phyloP scores from a whole-genome alignment of 92 coral and sea anemone genomes.

The Umimayanthus chanpuru region DNA sequence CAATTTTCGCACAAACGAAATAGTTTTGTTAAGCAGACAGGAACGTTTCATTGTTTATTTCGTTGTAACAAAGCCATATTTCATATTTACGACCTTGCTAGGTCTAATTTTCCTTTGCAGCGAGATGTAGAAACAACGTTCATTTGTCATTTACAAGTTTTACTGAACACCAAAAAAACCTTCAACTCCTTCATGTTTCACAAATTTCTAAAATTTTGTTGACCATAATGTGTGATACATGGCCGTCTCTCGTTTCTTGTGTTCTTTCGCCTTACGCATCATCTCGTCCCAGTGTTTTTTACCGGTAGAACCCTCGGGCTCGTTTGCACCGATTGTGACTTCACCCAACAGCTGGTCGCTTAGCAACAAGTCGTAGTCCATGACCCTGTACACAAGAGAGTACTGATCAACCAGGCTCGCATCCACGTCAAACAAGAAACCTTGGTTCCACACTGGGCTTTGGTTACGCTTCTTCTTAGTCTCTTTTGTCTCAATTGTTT shows the following conservation, averaged over 20 bases:
- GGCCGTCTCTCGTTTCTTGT: constrained; percentile 70
- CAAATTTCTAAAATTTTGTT: not conserved
- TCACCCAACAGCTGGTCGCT: constrained; percentile 81
- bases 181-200: too few species aligned
- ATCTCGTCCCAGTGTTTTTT: constrained; percentile 93
- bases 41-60: too few species aligned
- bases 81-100: too few species aligned
- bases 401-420: constrained; percentile 65
- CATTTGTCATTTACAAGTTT: not conserved
- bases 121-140: too few species aligned
- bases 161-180: not conserved
- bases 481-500: constrained; percentile 69
- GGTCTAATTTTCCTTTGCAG: too few species aligned
- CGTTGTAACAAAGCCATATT: too few species aligned
- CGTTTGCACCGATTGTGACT: constrained; percentile 69
- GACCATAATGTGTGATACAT: constrained; percentile 64
- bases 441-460: constrained; percentile 91
- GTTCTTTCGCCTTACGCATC: constrained; percentile 61
- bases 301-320: constrained; percentile 66
- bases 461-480: constrained; percentile 75
- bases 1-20: too few species aligned
- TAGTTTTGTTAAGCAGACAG: too few species aligned
- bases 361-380: constrained; percentile 82
- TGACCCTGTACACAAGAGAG: constrained; percentile 68
- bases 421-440: constrained; percentile 86